Conservation (phyloP, 2,113 vertebrate species). For the Pogonocichla stellata region DNA sequence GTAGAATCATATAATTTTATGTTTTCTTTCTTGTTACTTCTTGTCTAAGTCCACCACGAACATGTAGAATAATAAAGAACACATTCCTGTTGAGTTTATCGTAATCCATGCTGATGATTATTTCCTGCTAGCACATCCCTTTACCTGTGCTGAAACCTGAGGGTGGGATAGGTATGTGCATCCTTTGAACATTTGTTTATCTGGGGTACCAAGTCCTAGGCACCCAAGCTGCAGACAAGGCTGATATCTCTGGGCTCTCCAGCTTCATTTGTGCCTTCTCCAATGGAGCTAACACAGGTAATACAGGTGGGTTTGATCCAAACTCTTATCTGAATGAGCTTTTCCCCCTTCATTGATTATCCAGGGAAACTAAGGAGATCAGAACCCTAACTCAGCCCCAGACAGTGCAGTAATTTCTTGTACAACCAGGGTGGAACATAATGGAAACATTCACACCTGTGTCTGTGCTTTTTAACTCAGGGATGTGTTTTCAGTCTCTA, state of each 20-base stretch:
- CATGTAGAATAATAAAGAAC: not conserved
- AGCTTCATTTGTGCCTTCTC: not conserved
- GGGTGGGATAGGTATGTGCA: not conserved
- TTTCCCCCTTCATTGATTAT: not conserved
- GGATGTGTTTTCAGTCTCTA: not conserved
- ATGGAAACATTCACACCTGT: not conserved
- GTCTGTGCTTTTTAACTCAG: not conserved
- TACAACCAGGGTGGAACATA: too few relatives aligned
- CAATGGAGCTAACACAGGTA: not conserved
- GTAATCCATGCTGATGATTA: not conserved
- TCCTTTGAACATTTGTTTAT: not conserved
- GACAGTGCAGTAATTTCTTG: not conserved
- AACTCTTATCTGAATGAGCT: not conserved
- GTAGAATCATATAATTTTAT: not conserved
- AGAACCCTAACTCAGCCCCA: not conserved
- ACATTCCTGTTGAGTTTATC: not conserved
- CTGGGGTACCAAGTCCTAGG: not conserved
- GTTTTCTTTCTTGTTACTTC: not conserved
- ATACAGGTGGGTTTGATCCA: not conserved
- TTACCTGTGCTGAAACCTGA: not conserved
- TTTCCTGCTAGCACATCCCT: not conserved
- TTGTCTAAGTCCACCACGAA: not conserved
- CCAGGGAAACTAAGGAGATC: not conserved
- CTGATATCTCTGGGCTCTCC: not conserved
- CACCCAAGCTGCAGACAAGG: not conserved